Evolutionary conservation across 2,888 invertebrate genomes (phyloP), one percentile per base, ranked within the genome.

Genomic region (Nezara viridula): DNA sequence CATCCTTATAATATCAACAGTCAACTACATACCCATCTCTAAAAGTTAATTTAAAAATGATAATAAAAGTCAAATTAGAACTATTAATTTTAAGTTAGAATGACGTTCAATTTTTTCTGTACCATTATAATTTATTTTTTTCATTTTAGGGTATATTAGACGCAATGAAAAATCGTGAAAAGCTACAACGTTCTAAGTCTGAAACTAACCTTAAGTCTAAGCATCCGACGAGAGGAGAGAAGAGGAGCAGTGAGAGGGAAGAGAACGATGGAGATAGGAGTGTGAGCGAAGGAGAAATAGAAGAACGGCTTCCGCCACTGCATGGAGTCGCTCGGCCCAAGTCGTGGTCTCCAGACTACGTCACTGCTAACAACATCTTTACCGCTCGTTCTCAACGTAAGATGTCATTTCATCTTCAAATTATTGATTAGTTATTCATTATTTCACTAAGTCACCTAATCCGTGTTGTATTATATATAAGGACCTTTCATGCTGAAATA

Each of bases 101-200:
- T n/a, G n/a, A n/a, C n/a, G n/a, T n/a, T n/a, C n/a, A n/a, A n/a
- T n/a, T n/a, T n/a, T n/a, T n/a, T n/a, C n/a, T n/a, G n/a, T n/a
- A n/a, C n/a, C n/a, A n/a, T n/a, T n/a, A n/a, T n/a, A n/a, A 66
- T 66, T 66, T 87, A 50, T 85, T 49, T 50, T 44, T 77, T 85
- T 73, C 44, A 66, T 90, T 91, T 12, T 96, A 98, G 93, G 99
- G 98, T 90, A 98, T 98, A 92, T 94, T 99, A 91, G 98, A 97
- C 92, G 99, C 99, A 24, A 98, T 98, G 96, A 98, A 98, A 93
- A 98, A 98, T 92, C 96, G 97, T 92, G 98, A 98, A 92, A 98
- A 96, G 93, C 93, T 98, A 91, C 98, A 97, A 93, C 95, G 98
- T 91, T 98, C 98, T 89, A 98, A 98, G 94, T 98, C 98, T 90